phyloP scores from a whole-genome alignment of 2,888 invertebrate species.

The Fragum whitleyi region DNA sequence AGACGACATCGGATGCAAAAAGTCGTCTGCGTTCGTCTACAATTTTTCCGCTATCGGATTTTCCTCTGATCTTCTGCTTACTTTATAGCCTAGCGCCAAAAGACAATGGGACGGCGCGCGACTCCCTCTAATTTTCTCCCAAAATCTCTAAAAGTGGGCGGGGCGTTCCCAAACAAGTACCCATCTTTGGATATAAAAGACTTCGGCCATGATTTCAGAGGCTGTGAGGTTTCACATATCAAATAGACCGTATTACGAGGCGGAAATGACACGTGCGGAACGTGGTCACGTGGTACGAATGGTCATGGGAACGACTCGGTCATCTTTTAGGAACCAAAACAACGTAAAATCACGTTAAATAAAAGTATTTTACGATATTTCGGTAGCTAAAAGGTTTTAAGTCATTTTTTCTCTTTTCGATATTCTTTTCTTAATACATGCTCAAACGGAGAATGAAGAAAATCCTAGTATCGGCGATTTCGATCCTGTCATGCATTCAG shows the following conservation, averaged over 20 bases:
- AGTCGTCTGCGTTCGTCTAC: neutral
- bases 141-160: conserved; percentile 13
- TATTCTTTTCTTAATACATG: too few species aligned
- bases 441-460: too few species aligned
- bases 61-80: conserved; percentile 14
- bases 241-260: conserved; percentile 3
- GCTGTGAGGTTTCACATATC: conserved; percentile 16
- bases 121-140: conserved; percentile 17
- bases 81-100: conserved; percentile 40
- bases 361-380: too few species aligned
- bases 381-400: too few species aligned
- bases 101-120: conserved; percentile 33
- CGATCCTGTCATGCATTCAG: too few species aligned
- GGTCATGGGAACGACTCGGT: neutral
- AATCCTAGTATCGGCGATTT: too few species aligned
- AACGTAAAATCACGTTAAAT: too few species aligned
- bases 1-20: neutral
- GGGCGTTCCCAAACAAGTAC: conserved; percentile 19
- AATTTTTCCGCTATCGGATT: conserved; percentile 6
- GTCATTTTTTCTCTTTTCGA: too few species aligned
- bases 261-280: neutral
- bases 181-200: conserved; percentile 24
- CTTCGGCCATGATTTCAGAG: conserved; percentile 8
- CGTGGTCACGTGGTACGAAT: neutral
- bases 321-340: too few species aligned